Percentiles rank a stretch among this genome's conserved stretches.
Evolutionary conservation across 2,888 invertebrate species (phyloP).

Genomic region (Coenonympha arcania): DNA sequence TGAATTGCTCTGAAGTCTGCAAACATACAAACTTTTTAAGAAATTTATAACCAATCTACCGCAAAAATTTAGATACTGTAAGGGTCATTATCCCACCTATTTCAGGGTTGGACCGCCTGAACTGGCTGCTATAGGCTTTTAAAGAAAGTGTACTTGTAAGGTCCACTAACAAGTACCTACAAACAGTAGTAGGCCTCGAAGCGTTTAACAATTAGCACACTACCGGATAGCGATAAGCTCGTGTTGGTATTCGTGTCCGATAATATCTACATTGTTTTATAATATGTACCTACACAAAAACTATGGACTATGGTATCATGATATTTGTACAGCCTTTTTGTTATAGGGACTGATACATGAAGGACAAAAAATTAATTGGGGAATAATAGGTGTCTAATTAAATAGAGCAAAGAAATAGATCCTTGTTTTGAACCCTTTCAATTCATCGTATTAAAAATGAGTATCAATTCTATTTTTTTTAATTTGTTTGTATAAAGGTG

Average conservation of each 20-base stretch:
- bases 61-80: no score
- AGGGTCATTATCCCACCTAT: no score
- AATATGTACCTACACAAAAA: neutral
- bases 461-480: no score
- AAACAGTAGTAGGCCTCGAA: neutral
- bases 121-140: neutral
- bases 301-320: neutral
- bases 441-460: neutral
- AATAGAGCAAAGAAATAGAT: neutral
- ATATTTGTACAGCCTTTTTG: neutral
- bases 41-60: no score
- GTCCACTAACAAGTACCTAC: neutral
- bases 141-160: neutral
- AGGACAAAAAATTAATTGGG: neutral
- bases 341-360: neutral
- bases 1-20: no score
- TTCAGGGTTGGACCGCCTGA: no score
- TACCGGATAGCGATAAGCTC: constrained; percentile 29
- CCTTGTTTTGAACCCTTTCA: neutral
- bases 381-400: neutral
- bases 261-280: constrained; percentile 11
- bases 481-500: neutral
- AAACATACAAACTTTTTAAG: no score
- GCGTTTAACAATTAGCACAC: constrained; percentile 18
- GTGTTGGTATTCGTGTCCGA: constrained; percentile 22